Percentiles rank a stretch among this genome's conserved stretches.
Evolutionary conservation across 2,113 vertebrate species (phyloP).

Genomic region (Pithys albifrons): DNA sequence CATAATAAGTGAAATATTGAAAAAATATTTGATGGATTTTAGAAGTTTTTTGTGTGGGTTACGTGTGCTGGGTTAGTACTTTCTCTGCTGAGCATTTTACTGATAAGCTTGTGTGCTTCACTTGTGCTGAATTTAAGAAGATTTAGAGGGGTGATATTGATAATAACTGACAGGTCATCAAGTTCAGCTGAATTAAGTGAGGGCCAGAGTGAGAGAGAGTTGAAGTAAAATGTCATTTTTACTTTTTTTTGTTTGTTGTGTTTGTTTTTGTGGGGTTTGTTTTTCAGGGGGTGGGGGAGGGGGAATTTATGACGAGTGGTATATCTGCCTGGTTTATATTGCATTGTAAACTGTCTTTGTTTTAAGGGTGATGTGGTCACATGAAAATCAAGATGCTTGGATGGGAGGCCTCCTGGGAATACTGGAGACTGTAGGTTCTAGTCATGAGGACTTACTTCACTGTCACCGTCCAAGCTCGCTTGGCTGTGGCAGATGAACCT

Average conservation of each 20-base stretch:
- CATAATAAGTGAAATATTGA: not conserved
- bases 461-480: no score
- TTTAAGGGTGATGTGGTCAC: not conserved
- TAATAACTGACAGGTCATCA: not conserved
- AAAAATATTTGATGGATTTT: not conserved
- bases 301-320: not conserved
- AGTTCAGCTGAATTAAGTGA: not conserved
- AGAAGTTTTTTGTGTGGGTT: not conserved
- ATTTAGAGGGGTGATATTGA: not conserved
- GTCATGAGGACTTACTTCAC: no score
- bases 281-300: fast-evolving
- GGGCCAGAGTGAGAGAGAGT: not conserved
- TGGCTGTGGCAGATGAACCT: no score
- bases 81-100: not conserved
- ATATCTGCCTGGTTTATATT: not conserved
- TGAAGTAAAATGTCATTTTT: not conserved
- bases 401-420: no score
- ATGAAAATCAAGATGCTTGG: not conserved
- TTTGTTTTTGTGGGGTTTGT: not conserved
- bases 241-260: not conserved
- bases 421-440: no score
- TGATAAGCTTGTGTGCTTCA: not conserved
- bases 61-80: not conserved
- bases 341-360: not conserved
- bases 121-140: not conserved